A percentile compares a stretch with the other conserved stretches of the same genome.
phyloP scores from a whole-genome alignment of 2,113 vertebrate genomes.

The Terrapene triunguis region DNA sequence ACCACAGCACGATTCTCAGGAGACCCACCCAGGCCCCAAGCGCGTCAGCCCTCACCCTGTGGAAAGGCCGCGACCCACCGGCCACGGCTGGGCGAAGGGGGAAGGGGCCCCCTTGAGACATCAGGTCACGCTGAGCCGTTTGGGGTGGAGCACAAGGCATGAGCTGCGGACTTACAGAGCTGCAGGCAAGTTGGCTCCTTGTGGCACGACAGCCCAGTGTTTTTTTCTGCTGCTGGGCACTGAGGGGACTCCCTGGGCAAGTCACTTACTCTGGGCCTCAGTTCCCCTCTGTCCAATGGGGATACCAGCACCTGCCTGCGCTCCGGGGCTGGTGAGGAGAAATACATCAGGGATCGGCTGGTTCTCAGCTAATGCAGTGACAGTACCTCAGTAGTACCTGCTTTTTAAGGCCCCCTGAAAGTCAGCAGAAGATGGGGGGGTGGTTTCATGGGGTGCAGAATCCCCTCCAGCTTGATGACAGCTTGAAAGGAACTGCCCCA shows the following conservation, averaged over 20 bases:
- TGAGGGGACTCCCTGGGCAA: rapidly evolving
- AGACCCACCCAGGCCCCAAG: background rate
- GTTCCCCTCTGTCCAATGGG: background rate
- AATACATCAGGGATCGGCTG: background rate
- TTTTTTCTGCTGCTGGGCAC: rapidly evolving
- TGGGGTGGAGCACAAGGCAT: rapidly evolving
- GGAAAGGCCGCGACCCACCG: background rate
- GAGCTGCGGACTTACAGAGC: rapidly evolving
- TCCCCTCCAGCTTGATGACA: background rate
- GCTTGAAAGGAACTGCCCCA: background rate
- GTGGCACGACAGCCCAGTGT: rapidly evolving
- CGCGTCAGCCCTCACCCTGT: background rate
- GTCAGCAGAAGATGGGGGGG: background rate
- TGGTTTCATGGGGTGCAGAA: background rate
- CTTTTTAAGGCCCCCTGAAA: background rate
- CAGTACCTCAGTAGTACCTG: background rate
- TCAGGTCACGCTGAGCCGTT: background rate
- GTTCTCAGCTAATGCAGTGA: background rate
- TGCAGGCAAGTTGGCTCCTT: rapidly evolving
- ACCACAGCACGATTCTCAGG: rapidly evolving
- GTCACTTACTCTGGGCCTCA: background rate
- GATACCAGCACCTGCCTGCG: too few relatives aligned
- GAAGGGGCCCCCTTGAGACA: rapidly evolving
- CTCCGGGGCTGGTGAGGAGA: background rate
- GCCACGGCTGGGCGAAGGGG: too few relatives aligned